phyloP scores from a whole-genome alignment of 2,797 vertebrate species.

The Falco cherrug region DNA sequence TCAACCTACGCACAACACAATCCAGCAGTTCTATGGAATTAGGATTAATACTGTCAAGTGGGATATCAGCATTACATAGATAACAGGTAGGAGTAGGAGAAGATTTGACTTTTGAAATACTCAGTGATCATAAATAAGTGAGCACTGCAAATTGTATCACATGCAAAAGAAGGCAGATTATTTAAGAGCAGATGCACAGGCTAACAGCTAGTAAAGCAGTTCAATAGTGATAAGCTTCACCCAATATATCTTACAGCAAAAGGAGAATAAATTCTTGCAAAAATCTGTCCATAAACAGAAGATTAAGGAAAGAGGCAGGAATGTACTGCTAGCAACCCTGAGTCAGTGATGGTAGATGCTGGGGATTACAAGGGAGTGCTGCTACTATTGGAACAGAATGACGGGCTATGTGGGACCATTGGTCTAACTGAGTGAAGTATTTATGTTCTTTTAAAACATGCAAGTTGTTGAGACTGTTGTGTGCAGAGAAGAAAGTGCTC shows the following conservation, averaged over 20 bases:
- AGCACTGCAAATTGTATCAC: not conserved
- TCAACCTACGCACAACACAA: not conserved
- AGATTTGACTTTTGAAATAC: not conserved
- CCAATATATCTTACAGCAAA: not conserved
- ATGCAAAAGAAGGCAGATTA: not conserved
- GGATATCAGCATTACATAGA: not conserved
- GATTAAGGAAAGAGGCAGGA: not conserved
- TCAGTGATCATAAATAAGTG: not conserved
- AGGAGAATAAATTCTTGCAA: not conserved
- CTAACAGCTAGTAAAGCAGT: not conserved
- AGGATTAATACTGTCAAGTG: not conserved
- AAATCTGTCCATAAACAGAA: not conserved
- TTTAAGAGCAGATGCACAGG: not conserved
- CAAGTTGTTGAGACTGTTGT: not conserved
- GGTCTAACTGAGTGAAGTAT: not conserved
- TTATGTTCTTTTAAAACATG: not conserved
- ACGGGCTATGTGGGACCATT: not conserved
- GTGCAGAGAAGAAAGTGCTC: not conserved
- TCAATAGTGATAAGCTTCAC: not conserved
- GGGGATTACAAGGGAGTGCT: not conserved
- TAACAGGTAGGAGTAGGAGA: not conserved
- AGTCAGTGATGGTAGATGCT: not conserved
- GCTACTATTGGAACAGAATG: not conserved
- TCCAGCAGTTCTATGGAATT: not conserved
- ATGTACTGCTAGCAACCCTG: not conserved